Percentiles rank a stretch among this genome's conserved stretches.
Evolutionary conservation across 2,113 vertebrate genomes (phyloP).

Genomic region (Callithrix jacchus): DNA sequence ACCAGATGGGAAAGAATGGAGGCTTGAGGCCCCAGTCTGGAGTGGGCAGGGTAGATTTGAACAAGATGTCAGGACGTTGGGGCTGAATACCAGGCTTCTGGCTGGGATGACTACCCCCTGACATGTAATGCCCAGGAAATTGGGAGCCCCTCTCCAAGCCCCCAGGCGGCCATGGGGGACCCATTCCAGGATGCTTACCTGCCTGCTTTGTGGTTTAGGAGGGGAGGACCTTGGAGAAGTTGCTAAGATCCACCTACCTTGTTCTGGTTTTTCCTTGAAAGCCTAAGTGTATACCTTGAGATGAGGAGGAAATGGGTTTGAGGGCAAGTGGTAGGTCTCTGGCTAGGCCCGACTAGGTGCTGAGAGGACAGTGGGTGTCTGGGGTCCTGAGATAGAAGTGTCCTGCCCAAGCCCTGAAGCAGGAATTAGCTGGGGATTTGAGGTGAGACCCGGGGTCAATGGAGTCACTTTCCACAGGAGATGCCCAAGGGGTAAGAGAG

Average conservation of each 20-base stretch:
- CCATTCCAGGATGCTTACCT: not conserved
- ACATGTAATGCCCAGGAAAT: not conserved
- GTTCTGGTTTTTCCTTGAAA: not conserved
- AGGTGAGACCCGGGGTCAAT: not conserved
- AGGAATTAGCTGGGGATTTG: not conserved
- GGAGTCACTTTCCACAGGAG: not conserved
- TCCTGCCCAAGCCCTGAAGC: not conserved
- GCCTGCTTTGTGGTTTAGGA: not conserved
- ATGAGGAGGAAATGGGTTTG: not conserved
- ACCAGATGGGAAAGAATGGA: not conserved
- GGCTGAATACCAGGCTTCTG: not conserved
- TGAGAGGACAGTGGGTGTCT: not conserved
- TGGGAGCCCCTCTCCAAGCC: not conserved
- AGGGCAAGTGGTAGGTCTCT: not conserved
- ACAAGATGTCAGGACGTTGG: not conserved
- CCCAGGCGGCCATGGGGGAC: accelerated
- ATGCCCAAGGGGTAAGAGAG: accelerated
- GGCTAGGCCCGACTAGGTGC: not conserved
- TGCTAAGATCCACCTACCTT: not conserved
- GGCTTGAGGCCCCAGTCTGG: not conserved
- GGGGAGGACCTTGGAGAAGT: not conserved
- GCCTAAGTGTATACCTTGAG: not conserved
- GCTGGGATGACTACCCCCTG: not conserved
- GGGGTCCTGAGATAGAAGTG: not conserved
- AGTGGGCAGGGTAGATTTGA: not conserved